Evolutionary conservation across 2,797 vertebrate genomes (phyloP).

Genomic region (Prionace glauca): DNA sequence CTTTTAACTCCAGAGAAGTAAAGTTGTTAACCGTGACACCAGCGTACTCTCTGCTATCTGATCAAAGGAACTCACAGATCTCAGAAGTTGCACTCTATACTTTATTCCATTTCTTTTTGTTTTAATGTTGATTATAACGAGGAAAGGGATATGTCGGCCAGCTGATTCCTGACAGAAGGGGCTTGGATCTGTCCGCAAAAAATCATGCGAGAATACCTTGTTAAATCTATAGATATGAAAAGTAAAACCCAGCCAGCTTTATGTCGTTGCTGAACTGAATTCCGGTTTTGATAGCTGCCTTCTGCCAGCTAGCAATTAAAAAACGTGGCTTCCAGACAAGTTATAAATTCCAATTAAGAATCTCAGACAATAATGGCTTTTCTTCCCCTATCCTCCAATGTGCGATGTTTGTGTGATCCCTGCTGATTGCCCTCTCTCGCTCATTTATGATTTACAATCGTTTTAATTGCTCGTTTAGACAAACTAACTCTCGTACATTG

Average conservation of each 20-base stretch:
- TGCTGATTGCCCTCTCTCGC: not conserved
- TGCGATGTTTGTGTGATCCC: not conserved
- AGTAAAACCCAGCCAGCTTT: not conserved
- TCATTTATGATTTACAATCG: not conserved
- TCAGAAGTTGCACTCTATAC: not conserved
- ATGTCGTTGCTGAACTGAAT: not conserved
- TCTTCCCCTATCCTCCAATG: not conserved
- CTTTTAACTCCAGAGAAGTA: not conserved
- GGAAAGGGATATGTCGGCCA: not conserved
- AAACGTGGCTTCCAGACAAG: not conserved
- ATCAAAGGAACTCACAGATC: not conserved
- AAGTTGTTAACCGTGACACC: not conserved
- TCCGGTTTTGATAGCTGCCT: not conserved
- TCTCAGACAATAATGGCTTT: not conserved
- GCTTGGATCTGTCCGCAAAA: not conserved
- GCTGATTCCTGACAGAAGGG: not conserved
- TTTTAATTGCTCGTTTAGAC: not conserved
- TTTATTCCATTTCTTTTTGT: not conserved
- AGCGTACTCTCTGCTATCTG: not conserved
- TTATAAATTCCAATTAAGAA: constrained; percentile 8
- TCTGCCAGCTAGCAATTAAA: not conserved
- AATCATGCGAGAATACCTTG: not conserved
- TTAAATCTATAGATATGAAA: not conserved
- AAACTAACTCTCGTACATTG: too few relatives aligned
- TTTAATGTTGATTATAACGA: not conserved